A percentile compares a stretch with the other conserved stretches of the same genome.
Conservation (phyloP, 2,888 invertebrate genomes). For the Euproctis similis region DNA sequence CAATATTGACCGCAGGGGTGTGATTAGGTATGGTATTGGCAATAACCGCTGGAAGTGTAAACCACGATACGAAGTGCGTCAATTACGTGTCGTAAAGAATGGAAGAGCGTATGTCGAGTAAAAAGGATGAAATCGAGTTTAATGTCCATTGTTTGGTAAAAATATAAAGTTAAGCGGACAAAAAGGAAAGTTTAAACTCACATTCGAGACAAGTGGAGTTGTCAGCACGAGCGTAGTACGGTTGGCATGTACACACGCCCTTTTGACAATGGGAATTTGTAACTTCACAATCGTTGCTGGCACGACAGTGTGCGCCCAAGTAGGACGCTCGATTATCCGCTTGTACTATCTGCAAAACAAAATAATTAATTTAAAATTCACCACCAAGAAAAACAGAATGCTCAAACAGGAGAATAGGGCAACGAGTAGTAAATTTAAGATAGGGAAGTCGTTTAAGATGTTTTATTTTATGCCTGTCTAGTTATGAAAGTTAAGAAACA, state of each 20-base stretch:
- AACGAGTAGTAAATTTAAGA: no score
- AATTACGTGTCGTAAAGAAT: constrained; percentile 17
- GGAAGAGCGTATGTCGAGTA: constrained; percentile 8
- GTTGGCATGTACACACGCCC: constrained; percentile 87
- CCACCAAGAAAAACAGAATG: no score
- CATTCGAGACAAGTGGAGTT: constrained; percentile 88
- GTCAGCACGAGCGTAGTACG: constrained; percentile 87
- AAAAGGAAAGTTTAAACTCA: constrained; percentile 67
- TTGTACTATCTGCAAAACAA: constrained; percentile 44
- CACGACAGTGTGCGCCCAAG: constrained; percentile 79
- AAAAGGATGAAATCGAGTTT: constrained; percentile 11
- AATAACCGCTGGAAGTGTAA: constrained; percentile 28
- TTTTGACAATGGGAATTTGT: constrained; percentile 79
- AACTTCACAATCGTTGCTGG: constrained; percentile 79
- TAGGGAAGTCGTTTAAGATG: no score
- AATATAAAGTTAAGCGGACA: neutral
- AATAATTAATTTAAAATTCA: no score
- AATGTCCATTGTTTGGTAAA: constrained; percentile 3
- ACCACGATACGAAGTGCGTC: constrained; percentile 27
- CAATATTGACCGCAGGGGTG: constrained; percentile 36
- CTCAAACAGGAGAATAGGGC: no score
- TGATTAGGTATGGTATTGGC: constrained; percentile 31
- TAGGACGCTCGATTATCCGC: constrained; percentile 37
- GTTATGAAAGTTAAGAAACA: no score
- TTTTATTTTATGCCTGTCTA: no score